These are phyloP conservation scores for Ceraclea dissimilis DNA, from an alignment of 2,888 invertebrate species.

Conservation along the genomic window DNA sequence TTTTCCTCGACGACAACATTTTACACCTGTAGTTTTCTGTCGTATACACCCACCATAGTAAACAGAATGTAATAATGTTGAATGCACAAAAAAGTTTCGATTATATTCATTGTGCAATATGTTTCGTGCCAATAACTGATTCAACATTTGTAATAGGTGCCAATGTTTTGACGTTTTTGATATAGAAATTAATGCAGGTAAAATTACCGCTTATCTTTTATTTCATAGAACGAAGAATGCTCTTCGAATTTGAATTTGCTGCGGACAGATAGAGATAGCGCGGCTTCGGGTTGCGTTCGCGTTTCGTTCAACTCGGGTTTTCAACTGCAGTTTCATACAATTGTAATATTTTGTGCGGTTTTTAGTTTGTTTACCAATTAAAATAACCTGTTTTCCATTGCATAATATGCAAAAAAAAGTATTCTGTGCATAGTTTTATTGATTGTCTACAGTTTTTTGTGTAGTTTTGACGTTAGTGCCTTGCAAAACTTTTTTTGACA, in stretches of 20 bases:
- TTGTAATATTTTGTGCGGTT: neutral
- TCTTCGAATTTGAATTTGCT: too few relatives aligned
- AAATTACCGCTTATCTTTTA: too few relatives aligned
- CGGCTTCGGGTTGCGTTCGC: neutral
- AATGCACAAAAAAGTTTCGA: neutral
- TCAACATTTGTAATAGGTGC: too few relatives aligned
- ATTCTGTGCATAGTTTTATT: neutral
- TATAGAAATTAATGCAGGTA: too few relatives aligned
- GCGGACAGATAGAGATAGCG: neutral
- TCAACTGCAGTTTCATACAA: neutral
- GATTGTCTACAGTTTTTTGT: neutral
- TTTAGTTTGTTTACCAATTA: neutral
- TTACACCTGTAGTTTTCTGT: neutral
- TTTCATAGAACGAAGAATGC: too few relatives aligned
- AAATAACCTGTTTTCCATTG: neutral
- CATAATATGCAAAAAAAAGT: neutral
- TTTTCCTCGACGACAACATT: neutral
- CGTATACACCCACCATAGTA: neutral
- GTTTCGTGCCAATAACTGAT: too few relatives aligned
- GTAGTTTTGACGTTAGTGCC: neutral
- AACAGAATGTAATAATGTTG: neutral
- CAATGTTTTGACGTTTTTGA: too few relatives aligned
- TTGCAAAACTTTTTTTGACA: neutral
- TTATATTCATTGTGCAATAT: neutral
- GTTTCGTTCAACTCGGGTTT: neutral